phyloP scores from a whole-genome alignment of 1,140 invertebrate species.

The Zaprionus taronus region DNA sequence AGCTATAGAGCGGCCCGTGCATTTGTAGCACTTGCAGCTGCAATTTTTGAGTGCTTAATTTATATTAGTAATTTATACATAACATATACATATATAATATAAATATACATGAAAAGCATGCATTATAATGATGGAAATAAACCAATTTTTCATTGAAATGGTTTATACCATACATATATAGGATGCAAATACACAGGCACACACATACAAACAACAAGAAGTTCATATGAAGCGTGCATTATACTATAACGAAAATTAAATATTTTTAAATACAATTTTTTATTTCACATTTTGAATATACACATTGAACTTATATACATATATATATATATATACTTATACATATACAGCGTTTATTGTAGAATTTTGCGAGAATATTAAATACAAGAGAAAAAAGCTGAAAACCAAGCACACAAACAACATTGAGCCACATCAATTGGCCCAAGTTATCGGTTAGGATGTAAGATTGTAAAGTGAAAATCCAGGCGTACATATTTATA shows the following conservation, averaged over 20 bases:
- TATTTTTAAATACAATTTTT: conserved; percentile 79
- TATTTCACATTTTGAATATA: conserved; percentile 79
- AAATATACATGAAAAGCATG: conserved; percentile 42
- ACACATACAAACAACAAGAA: conserved; percentile 31
- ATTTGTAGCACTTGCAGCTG: conserved; percentile 67
- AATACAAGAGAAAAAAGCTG: conserved; percentile 43
- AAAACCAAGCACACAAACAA: conserved; percentile 55
- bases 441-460: conserved; percentile 62
- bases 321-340: conserved; percentile 44
- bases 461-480: conserved; percentile 78
- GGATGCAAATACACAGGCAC: conserved; percentile 15
- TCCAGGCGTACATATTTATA: conserved; percentile 76
- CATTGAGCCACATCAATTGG: conserved; percentile 51
- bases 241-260: conserved; percentile 53
- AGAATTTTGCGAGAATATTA: conserved; percentile 75
- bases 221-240: conserved; percentile 45
- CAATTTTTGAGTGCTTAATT: conserved; percentile 77
- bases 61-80: conserved; percentile 79
- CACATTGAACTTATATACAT: conserved; percentile 67
- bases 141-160: conserved; percentile 47
- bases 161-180: conserved; percentile 53
- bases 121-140: conserved; percentile 58
- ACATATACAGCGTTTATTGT: conserved; percentile 64
- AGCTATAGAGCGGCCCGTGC: conserved; percentile 39
- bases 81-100: conserved; percentile 57